Conservation (phyloP, 2,797 vertebrate species). For the Loris lydekkerianus region DNA sequence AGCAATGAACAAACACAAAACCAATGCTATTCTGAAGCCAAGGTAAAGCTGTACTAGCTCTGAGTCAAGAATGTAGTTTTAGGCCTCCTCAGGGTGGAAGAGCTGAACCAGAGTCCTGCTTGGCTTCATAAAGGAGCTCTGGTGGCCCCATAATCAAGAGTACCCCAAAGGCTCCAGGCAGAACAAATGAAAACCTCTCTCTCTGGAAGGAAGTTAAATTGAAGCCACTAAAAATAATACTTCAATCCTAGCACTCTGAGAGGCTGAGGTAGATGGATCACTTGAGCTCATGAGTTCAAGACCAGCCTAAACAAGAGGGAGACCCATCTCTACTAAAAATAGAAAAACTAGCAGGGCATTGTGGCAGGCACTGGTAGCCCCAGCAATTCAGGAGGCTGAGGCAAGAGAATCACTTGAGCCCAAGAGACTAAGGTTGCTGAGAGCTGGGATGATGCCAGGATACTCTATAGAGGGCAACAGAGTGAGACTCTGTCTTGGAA, state of each 20-base stretch:
- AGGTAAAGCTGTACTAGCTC: neutral
- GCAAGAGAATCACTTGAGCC: too few relatives aligned
- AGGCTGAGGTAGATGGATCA: too few relatives aligned
- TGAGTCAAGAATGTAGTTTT: neutral
- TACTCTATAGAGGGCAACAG: too few relatives aligned
- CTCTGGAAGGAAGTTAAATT: neutral
- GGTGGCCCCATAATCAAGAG: neutral
- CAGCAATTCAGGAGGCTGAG: too few relatives aligned
- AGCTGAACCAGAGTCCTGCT: neutral
- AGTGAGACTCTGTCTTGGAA: too few relatives aligned
- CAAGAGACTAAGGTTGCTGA: too few relatives aligned
- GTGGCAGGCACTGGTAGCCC: too few relatives aligned
- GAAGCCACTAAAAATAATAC: neutral
- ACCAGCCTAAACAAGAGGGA: too few relatives aligned
- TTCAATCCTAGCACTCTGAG: neutral
- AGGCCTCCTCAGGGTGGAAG: neutral
- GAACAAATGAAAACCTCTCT: neutral
- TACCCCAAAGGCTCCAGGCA: neutral
- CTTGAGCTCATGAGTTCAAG: too few relatives aligned
- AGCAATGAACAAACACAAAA: neutral
- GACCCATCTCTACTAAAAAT: too few relatives aligned
- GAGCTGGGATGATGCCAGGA: too few relatives aligned
- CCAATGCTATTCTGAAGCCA: neutral
- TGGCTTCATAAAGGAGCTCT: neutral
- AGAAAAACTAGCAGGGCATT: too few relatives aligned